These are phyloP conservation scores for Drosophila albomicans DNA, from an alignment of 1,140 invertebrate species.

Conservation along the genomic window DNA sequence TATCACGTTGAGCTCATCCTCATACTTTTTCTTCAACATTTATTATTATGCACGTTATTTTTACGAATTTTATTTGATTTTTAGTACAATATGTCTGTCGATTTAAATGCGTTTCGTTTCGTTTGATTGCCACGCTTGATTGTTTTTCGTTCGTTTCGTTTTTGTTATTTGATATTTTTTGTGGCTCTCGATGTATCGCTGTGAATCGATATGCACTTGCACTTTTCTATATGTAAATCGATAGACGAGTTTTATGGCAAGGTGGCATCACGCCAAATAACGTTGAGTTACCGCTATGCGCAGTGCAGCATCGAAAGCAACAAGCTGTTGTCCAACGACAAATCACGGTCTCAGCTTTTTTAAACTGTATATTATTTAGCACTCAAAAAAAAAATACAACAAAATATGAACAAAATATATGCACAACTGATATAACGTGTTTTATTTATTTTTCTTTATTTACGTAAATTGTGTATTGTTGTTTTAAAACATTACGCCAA, in stretches of 20 bases:
- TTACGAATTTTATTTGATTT: slow-evolving; percentile 5
- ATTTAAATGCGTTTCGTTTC: slow-evolving; percentile 63
- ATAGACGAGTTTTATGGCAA: slow-evolving; percentile 16
- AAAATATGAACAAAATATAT: too few species aligned
- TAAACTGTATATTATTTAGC: too few species aligned
- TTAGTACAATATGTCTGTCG: slow-evolving; percentile 29
- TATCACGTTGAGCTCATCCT: slow-evolving; percentile 27
- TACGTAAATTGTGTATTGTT: too few species aligned
- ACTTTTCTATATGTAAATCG: slow-evolving; percentile 23
- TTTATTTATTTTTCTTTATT: too few species aligned
- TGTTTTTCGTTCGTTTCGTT: slow-evolving; percentile 43
- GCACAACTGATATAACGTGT: too few species aligned
- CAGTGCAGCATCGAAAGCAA: slow-evolving; percentile 8
- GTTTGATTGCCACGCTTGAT: slow-evolving; percentile 68
- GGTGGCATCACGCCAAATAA: slow-evolving; percentile 3
- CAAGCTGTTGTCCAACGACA: slow-evolving; percentile 18
- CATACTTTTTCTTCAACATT: slow-evolving; percentile 10
- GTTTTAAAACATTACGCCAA: too few species aligned
- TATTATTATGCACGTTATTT: slow-evolving; percentile 1
- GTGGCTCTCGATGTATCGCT: slow-evolving; percentile 32
- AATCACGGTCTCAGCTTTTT: too few species aligned
- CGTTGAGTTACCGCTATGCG: slow-evolving; percentile 13
- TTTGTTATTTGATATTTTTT: slow-evolving; percentile 52
- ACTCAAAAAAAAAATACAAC: too few species aligned
- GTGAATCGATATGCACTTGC: slow-evolving; percentile 33